Base-by-base conservation (phyloP, 23 tunicate species). In the Clavelina lepadiformis region DNA sequence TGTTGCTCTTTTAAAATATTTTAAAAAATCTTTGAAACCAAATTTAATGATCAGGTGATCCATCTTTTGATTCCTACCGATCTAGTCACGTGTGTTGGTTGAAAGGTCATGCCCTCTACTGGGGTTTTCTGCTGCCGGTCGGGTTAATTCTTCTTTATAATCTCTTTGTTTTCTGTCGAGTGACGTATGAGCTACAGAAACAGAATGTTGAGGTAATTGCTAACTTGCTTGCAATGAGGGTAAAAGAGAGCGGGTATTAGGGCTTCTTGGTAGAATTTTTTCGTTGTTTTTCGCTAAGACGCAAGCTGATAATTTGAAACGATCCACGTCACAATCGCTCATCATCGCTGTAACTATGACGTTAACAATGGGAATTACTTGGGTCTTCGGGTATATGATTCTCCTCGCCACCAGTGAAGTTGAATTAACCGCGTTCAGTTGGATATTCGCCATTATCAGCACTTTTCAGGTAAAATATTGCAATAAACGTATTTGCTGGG, bases 51-150 rank as follows among this genome's bases (percentile, higher is more conserved):
- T n/a, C n/a, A n/a, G n/a, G n/a, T n/a, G n/a, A n/a, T n/a, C n/a
- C n/a, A n/a, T n/a, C n/a, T n/a, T n/a, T n/a, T n/a, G n/a, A n/a
- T n/a, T n/a, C n/a, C n/a, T n/a, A n/a, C 35, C 36, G 7, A 36
- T 18, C 72, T 25, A 28, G 13, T 7, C 46, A 66, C 25, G 56
- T 46, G 3, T 66, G 72, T 36, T 66, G 72, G 72, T 28, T 66
- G 35, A 24, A 46, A 22, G 35, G 34, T 8, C 3, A 45, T 19
- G 34, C 30, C n/a, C 57, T 66, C 3, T 46, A 46, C 29, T 24
- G 26, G 7, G 72, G 72, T 3, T 66, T 66, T 46, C 47, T 66
- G 72, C 19, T 66, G 34, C 72, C 72, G 18, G 56, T 46, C 22
- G 72, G 72, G 5, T 3, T 66, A 4, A 46, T 66, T 8, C 26